Conservation (phyloP, 2,113 vertebrate genomes). For the Thermophis baileyi region DNA sequence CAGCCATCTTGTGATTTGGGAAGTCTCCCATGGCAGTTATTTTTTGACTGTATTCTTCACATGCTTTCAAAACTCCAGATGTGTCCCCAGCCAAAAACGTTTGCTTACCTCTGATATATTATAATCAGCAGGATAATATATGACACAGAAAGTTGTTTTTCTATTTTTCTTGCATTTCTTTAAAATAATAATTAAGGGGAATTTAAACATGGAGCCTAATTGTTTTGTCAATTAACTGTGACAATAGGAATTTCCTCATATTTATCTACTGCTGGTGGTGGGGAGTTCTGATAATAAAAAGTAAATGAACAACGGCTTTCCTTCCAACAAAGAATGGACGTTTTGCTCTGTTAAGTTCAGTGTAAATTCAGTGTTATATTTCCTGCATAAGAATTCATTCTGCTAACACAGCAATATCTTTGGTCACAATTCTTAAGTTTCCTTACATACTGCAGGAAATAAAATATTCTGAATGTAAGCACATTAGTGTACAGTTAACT, state of each 20-base stretch:
- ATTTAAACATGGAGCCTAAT: not conserved
- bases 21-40: not conserved
- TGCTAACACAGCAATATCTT: not conserved
- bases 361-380: not conserved
- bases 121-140: not conserved
- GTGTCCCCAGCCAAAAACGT: not conserved
- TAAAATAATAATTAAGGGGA: not conserved
- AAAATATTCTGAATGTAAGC: not conserved
- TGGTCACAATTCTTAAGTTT: not conserved
- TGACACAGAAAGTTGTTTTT: not conserved
- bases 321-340: not conserved
- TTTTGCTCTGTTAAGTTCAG: not conserved
- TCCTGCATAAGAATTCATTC: not conserved
- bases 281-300: not conserved
- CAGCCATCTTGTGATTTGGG: not conserved
- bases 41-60: not conserved
- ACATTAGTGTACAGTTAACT: not conserved
- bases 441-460: not conserved
- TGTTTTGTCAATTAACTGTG: not conserved
- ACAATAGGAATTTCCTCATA: not conserved
- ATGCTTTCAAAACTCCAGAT: not conserved
- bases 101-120: not conserved
- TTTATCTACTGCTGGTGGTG: not conserved
- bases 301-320: not conserved
- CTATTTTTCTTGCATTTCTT: not conserved